phyloP scores from a whole-genome alignment of 2,888 invertebrate species.

The Thysanoteuthis rhombus region DNA sequence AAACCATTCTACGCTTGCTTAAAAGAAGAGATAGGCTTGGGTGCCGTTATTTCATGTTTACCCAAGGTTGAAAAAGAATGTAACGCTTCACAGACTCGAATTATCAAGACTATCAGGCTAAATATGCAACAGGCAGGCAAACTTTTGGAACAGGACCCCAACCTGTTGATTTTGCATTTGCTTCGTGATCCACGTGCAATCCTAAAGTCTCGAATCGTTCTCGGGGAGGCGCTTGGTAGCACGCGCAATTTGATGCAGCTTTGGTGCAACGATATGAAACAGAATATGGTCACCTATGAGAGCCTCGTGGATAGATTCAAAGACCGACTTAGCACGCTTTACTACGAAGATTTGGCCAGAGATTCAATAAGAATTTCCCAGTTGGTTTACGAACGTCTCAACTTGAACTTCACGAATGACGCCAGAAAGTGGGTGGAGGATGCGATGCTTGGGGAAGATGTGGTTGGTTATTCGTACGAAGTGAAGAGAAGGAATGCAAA shows the following conservation, averaged over 20 bases:
- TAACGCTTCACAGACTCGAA: slow-evolving; percentile 23
- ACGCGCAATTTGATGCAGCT: background rate
- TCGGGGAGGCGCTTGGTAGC: background rate
- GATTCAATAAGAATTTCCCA: background rate
- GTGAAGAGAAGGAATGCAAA: background rate
- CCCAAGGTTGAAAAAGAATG: slow-evolving; percentile 28
- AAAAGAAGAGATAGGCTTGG: background rate
- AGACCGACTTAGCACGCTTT: background rate
- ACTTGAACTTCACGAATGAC: background rate
- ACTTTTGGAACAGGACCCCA: slow-evolving; percentile 35
- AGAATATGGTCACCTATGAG: background rate
- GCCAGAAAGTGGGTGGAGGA: background rate
- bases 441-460: background rate
- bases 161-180: slow-evolving; percentile 40
- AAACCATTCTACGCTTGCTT: background rate
- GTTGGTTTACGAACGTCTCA: background rate
- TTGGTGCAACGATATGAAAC: background rate
- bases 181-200: slow-evolving; percentile 44
- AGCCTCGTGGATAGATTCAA: background rate
- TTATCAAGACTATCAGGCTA: slow-evolving; percentile 39
- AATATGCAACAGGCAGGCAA: slow-evolving; percentile 30
- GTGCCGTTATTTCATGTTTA: slow-evolving; percentile 29
- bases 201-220: slow-evolving; percentile 14
- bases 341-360: slow-evolving; percentile 22
- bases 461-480: background rate